Conservation (phyloP, 2,888 invertebrate genomes). For the Mesorhabditis belari region DNA sequence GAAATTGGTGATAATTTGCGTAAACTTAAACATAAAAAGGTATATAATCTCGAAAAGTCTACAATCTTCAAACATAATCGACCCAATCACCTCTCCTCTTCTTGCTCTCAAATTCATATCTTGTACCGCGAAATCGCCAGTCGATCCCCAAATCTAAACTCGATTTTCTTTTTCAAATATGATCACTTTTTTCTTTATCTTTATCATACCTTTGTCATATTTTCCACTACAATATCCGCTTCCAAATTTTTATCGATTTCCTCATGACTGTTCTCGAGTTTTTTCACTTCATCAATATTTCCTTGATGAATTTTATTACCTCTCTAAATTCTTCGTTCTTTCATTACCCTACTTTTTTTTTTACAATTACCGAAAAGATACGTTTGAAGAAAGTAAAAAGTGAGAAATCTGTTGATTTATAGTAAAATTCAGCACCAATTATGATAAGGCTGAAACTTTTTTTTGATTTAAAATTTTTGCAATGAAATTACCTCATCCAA, state of each 20-base stretch:
- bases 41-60: too few species aligned
- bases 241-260: neutral
- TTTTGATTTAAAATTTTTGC: neutral
- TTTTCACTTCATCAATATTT: neutral
- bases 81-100: neutral
- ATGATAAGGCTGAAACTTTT: neutral
- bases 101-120: neutral
- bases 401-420: neutral
- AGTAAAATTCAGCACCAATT: neutral
- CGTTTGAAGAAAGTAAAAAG: neutral
- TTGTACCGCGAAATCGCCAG: neutral
- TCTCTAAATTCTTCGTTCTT: neutral
- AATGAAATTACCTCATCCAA: neutral
- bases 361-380: neutral
- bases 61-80: too few species aligned
- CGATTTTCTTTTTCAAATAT: too few species aligned
- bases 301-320: neutral
- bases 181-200: neutral
- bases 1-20: too few species aligned
- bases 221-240: neutral
- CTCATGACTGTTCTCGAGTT: neutral
- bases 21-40: too few species aligned
- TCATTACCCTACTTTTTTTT: neutral
- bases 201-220: neutral
- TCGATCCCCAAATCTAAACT: neutral